phyloP scores from a whole-genome alignment of 2,113 vertebrate species.

The Sprattus sprattus region DNA sequence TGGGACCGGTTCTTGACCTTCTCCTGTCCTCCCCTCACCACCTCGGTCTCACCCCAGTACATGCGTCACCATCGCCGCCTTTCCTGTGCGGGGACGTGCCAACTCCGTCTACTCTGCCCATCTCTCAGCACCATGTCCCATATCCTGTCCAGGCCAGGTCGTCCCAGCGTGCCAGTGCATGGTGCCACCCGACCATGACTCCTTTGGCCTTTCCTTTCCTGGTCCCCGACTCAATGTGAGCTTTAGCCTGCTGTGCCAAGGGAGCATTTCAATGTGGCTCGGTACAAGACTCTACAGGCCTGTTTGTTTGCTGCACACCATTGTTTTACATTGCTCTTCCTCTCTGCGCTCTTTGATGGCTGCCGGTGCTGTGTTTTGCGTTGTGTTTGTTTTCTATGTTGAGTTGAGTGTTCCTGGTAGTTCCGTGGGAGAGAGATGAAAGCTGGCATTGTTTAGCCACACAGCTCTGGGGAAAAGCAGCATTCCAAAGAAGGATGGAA shows the following conservation, averaged over 20 bases:
- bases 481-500: conserved; percentile 40
- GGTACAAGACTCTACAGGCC: neutral
- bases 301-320: conserved; percentile 20
- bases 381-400: neutral
- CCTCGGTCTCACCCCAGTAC: neutral
- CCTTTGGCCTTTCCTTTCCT: neutral
- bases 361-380: neutral
- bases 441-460: conserved; percentile 60
- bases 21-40: neutral
- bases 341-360: conserved; percentile 25
- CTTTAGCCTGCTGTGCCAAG: neutral
- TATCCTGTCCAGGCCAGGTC: neutral
- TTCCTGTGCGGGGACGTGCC: neutral
- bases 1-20: neutral
- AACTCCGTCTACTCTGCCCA: neutral
- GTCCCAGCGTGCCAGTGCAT: neutral
- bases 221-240: neutral
- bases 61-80: neutral
- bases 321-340: conserved; percentile 45
- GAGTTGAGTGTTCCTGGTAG: conserved; percentile 35
- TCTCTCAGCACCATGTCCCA: neutral
- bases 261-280: neutral
- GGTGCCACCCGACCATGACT: neutral
- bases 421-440: conserved; percentile 58
- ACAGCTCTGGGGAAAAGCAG: conserved; percentile 38